Base-by-base conservation (phyloP, 2,888 invertebrate genomes). In the Clitarchus hookeri region DNA sequence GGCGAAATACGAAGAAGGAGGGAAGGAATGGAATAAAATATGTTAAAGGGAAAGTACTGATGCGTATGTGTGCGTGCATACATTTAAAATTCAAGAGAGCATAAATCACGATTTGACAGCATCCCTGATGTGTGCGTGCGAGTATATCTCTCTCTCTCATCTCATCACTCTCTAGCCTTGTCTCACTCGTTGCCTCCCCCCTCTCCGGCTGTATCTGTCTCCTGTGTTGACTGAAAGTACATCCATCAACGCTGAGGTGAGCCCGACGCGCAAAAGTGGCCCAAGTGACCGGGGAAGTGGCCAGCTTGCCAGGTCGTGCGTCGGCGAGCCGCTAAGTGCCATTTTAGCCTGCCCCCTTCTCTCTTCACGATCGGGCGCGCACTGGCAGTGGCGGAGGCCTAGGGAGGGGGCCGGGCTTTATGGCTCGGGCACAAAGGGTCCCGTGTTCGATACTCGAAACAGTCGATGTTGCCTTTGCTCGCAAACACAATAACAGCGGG, bases 91-190 rank as follows among this genome's bases (percentile, higher is more conserved):
- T 87, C 87, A 85, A 83, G 82, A 44, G 84, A 77, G 85, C 87
- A 87, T 87, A 87, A 87, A 85, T 87, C 87, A 87, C 85, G 77
- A 65, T 87, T 87, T 87, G 87, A 87, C 87, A 87, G 86, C 83
- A 82, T 83, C 44, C 77, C 85, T 44, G 85, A 48, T 53, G 82
- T 44, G 44, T 85, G 83, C 26, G 65, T n/a, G 79, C 13, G 26
- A 6, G 23, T 44, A 6, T 12, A 6, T 77, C 44, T 85, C 44
- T 48, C 85, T 77, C 79, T 78, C 85, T 77, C 85, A 12, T 26
- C 54, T 26, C 79, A 16, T 85, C 85, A 82, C n/a, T 85, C 79
- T 25, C 78, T 85, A 16, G 23, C n/a, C n/a, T 65, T 65, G 12
- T 48, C 77, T 26, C 85, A 19, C 27, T 26, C 78, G 26, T 44